These are phyloP conservation scores for Microcebus ravelobensis DNA, from an alignment of 2,113 vertebrate species.

Conservation along the genomic window DNA sequence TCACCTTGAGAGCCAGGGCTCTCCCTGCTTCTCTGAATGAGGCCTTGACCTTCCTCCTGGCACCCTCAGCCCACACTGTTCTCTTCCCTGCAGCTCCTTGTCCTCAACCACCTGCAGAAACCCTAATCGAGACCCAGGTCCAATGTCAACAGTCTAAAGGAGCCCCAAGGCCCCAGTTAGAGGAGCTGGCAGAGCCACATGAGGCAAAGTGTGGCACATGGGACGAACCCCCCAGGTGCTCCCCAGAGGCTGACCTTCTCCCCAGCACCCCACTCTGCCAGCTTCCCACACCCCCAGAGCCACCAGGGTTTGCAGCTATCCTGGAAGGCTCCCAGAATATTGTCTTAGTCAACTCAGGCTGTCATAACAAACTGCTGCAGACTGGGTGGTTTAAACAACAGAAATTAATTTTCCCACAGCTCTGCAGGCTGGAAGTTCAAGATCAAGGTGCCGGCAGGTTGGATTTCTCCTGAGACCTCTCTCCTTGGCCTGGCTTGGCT, in stretches of 20 bases:
- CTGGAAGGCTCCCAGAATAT: background rate
- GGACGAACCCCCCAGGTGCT: fast-evolving
- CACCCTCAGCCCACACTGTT: background rate
- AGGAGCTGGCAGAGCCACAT: background rate
- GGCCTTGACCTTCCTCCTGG: background rate
- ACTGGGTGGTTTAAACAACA: background rate
- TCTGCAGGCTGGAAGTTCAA: background rate
- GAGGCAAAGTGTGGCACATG: background rate
- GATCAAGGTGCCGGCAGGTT: background rate
- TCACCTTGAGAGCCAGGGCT: background rate
- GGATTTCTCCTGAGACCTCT: background rate
- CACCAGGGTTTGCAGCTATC: no score
- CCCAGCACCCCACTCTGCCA: background rate
- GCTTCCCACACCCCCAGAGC: background rate
- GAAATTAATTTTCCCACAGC: background rate
- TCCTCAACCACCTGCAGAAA: background rate
- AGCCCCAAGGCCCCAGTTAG: background rate
- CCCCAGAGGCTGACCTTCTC: background rate
- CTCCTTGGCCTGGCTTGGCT: background rate
- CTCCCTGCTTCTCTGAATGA: background rate
- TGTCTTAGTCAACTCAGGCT: no score
- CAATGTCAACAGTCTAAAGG: background rate
- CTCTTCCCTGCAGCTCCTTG: background rate
- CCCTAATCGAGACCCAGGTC: background rate
- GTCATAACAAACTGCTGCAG: background rate